phyloP scores from a whole-genome alignment of 1,140 invertebrate genomes.

The Holotrichia oblita region DNA sequence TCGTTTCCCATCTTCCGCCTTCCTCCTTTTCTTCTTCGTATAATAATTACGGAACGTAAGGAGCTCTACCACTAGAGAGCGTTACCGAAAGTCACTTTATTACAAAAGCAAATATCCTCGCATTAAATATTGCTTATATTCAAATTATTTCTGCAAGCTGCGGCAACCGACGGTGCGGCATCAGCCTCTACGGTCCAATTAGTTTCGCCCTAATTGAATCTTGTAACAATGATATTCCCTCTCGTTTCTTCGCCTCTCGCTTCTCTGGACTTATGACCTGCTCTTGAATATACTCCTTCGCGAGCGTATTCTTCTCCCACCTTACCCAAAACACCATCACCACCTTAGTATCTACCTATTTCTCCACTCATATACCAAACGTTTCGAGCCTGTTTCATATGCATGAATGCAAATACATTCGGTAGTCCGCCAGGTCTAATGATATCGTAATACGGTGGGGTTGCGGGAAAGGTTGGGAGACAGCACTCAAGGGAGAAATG shows the following conservation, averaged over 20 bases:
- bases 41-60: not conserved
- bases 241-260: conserved; percentile 22
- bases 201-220: conserved; percentile 57
- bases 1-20: not conserved
- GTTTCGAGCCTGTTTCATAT: conserved; percentile 55
- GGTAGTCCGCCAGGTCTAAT: not conserved
- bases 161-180: conserved; percentile 36
- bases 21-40: not conserved
- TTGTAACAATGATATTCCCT: conserved; percentile 49
- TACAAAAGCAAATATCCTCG: conserved; percentile 57
- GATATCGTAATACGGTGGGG: conserved; percentile 11
- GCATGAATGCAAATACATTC: conserved; percentile 50
- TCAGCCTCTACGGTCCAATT: conserved; percentile 54
- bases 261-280: not conserved
- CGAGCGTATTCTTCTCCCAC: not conserved
- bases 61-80: not conserved
- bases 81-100: conserved; percentile 48
- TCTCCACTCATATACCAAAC: conserved; percentile 43
- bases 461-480: not conserved
- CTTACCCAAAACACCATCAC: not conserved
- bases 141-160: conserved; percentile 56
- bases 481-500: no score
- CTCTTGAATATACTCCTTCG: not conserved
- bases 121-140: conserved; percentile 60
- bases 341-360: not conserved